A percentile compares a stretch with the other conserved stretches of the same genome.
These are phyloP conservation scores for Pinna nobilis DNA, from an alignment of 1,140 invertebrate species.

Conservation along the genomic window DNA sequence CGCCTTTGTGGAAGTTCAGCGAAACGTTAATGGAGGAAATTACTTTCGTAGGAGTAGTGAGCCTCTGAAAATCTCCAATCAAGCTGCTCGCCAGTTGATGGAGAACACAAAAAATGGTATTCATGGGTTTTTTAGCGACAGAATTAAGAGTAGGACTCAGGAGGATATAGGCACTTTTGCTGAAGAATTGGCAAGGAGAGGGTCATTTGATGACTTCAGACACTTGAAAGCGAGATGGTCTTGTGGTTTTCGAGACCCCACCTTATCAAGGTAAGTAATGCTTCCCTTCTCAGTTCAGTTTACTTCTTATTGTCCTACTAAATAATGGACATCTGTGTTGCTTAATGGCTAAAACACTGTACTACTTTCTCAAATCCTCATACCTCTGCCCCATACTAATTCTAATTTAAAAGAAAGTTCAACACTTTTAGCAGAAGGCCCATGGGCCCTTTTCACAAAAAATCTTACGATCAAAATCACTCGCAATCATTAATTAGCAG, in stretches of 20 bases:
- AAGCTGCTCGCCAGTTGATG: constrained; percentile 36
- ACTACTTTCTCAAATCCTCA: no score
- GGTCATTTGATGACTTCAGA: constrained; percentile 26
- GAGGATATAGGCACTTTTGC: constrained; percentile 49
- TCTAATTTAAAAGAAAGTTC: no score
- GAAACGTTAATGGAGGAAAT: constrained; percentile 43
- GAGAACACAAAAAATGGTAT: constrained; percentile 23
- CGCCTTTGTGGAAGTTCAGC: constrained; percentile 47
- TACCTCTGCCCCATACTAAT: no score
- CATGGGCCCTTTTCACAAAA: no score
- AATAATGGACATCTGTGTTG: no score
- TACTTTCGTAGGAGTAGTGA: constrained; percentile 60
- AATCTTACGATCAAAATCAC: no score
- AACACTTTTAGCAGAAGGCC: no score
- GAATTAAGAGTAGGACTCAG: constrained; percentile 44
- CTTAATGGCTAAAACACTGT: no score
- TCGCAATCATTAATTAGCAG: no score
- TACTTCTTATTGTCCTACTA: no score
- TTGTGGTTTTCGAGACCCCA: constrained; percentile 60
- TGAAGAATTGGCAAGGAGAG: constrained; percentile 18
- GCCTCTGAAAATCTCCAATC: constrained; percentile 54
- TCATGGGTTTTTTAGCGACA: constrained; percentile 13
- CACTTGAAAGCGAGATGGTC: constrained; percentile 39
- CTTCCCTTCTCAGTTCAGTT: no score
- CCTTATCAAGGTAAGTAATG: constrained; percentile 48